phyloP scores from a whole-genome alignment of 2,888 invertebrate species.

The Hypselothyrea guttata region DNA sequence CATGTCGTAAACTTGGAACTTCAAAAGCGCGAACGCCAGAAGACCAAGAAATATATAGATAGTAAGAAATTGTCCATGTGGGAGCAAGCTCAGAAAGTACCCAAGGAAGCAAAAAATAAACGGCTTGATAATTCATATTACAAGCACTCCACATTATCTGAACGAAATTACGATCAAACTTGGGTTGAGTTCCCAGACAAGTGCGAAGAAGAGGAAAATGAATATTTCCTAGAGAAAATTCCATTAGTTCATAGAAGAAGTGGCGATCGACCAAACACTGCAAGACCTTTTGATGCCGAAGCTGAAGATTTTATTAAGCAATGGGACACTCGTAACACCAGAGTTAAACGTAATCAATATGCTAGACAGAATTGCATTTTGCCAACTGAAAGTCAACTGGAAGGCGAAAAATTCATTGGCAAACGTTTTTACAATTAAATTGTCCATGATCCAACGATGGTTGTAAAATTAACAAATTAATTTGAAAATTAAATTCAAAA shows the following conservation, averaged over 20 bases:
- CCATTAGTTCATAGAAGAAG: not conserved
- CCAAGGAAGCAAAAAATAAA: constrained; percentile 5
- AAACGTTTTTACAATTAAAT: not conserved
- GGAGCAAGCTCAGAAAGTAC: constrained; percentile 29
- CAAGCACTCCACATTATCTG: constrained; percentile 40
- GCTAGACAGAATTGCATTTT: not conserved
- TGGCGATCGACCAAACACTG: constrained; percentile 27
- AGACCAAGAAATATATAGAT: constrained; percentile 31
- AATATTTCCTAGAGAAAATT: not conserved
- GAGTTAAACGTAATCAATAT: constrained; percentile 24
- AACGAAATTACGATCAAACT: constrained; percentile 68
- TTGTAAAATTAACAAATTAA: too few relatives aligned
- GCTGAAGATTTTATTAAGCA: constrained; percentile 35
- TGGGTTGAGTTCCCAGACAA: constrained; percentile 66
- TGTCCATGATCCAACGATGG: too few relatives aligned
- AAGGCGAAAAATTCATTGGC: not conserved
- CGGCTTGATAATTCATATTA: constrained; percentile 71
- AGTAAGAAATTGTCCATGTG: constrained; percentile 57
- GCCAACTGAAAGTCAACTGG: not conserved
- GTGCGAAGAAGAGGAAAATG: not conserved
- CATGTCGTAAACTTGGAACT: not conserved
- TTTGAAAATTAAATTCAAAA: too few relatives aligned
- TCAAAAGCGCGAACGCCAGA: constrained; percentile 35
- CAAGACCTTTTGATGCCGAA: constrained; percentile 28
- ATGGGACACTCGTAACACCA: constrained; percentile 27